phyloP scores from a whole-genome alignment of 2,888 invertebrate species.

The Machimus atricapillus region DNA sequence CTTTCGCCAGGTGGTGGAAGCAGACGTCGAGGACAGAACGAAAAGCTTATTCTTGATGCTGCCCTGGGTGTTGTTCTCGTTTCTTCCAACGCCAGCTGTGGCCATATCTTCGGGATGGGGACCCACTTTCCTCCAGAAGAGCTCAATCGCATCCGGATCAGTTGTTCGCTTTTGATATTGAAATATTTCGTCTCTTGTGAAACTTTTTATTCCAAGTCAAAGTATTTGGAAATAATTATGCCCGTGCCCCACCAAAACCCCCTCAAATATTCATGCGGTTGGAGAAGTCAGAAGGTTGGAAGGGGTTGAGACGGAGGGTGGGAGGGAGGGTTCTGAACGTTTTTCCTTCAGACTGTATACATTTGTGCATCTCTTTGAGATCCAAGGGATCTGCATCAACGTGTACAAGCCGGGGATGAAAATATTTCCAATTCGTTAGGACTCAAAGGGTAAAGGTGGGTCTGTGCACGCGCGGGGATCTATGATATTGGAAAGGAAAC shows the following conservation, averaged over 20 bases:
- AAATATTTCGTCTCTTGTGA: constrained; percentile 39
- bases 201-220: constrained; percentile 9
- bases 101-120: constrained; percentile 47
- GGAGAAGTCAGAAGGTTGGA: not conserved
- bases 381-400: constrained; percentile 4
- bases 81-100: not conserved
- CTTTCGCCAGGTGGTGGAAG: constrained; percentile 49
- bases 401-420: not conserved
- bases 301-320: too few species aligned
- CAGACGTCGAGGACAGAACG: not conserved
- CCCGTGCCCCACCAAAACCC: not conserved
- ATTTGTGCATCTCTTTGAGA: constrained; percentile 29
- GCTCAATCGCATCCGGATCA: constrained; percentile 67
- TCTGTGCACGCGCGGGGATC: not conserved
- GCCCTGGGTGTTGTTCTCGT: not conserved
- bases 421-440: constrained; percentile 42
- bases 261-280: not conserved
- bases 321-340: not conserved
- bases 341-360: constrained; percentile 1
- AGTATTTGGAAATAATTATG: constrained; percentile 44
- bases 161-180: constrained; percentile 66
- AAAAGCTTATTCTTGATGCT: constrained; percentile 52
- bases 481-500: constrained; percentile 5
- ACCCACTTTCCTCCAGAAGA: constrained; percentile 68
- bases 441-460: constrained; percentile 35